These are phyloP conservation scores for Trematomus bernacchii DNA, from an alignment of 2,797 vertebrate species.

Conservation along the genomic window DNA sequence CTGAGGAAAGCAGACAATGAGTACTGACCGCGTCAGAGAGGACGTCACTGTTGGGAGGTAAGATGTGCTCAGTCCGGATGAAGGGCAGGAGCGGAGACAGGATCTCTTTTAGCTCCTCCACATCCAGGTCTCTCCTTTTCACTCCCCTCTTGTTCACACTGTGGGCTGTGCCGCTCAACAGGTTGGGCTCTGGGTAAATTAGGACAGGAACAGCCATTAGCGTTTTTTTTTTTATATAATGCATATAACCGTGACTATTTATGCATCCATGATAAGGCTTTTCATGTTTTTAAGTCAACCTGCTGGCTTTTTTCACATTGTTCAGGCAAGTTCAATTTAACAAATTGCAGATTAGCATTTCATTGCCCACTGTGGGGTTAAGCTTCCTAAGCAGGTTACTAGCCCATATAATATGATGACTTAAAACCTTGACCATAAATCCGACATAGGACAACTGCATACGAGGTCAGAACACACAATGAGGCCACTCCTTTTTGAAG, in stretches of 20 bases:
- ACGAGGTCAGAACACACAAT: slow-evolving; percentile 26
- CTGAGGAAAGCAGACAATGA: slow-evolving; percentile 10
- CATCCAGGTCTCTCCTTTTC: slow-evolving; percentile 96
- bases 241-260: slow-evolving; percentile 16
- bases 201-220: slow-evolving; percentile 42
- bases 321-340: slow-evolving; percentile 23
- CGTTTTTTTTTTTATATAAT: slow-evolving; percentile 38
- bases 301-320: slow-evolving; percentile 25
- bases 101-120: slow-evolving; percentile 96
- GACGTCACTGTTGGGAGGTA: slow-evolving; percentile 93
- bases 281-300: slow-evolving; percentile 27
- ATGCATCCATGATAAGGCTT: slow-evolving; percentile 27
- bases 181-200: slow-evolving; percentile 92
- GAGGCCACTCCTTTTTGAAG: slow-evolving; percentile 33
- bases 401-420: slow-evolving; percentile 12
- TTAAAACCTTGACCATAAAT: slow-evolving; percentile 26
- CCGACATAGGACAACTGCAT: slow-evolving; percentile 19
- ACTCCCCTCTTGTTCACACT: slow-evolving; percentile 99
- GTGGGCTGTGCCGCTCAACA: slow-evolving; percentile 97
- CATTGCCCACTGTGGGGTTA: slow-evolving; percentile 1
- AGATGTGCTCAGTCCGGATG: slow-evolving; percentile 95
- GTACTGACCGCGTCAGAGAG: slow-evolving; percentile 78
- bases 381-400: slow-evolving; percentile 14
- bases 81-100: slow-evolving; percentile 94
- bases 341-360: slow-evolving; percentile 31